These are phyloP conservation scores for Taenaris catops DNA, from an alignment of 2,888 invertebrate genomes.

Conservation along the genomic window DNA sequence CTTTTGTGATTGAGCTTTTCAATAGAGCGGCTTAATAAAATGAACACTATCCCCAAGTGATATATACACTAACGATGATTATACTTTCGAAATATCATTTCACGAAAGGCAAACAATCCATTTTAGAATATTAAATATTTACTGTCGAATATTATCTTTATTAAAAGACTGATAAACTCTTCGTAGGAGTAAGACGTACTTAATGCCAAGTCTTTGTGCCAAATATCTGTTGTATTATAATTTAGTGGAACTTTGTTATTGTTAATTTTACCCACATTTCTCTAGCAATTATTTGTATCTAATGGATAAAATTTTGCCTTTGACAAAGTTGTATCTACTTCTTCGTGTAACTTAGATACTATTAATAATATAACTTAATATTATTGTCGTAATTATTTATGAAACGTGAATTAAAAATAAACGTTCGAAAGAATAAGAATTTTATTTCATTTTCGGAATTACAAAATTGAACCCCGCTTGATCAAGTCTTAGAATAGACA, in stretches of 20 bases:
- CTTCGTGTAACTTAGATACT: constrained; percentile 19
- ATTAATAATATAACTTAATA: constrained; percentile 21
- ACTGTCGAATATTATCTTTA: constrained; percentile 32
- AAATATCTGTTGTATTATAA: constrained; percentile 20
- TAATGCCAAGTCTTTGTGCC: constrained; percentile 27
- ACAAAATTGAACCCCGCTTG: too few species aligned
- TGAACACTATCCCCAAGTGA: neutral
- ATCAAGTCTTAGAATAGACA: too few species aligned
- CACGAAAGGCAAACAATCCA: constrained; percentile 8
- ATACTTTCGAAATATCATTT: constrained; percentile 5
- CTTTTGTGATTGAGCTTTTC: constrained; percentile 10
- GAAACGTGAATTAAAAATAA: constrained; percentile 26
- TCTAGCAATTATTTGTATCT: constrained; percentile 13
- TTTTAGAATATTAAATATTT: constrained; percentile 13
- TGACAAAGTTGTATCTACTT: constrained; percentile 24
- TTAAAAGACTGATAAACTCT: constrained; percentile 64
- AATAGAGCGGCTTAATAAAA: neutral
- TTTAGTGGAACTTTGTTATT: constrained; percentile 23
- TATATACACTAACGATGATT: neutral
- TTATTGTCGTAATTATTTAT: constrained; percentile 26
- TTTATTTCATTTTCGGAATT: too few species aligned
- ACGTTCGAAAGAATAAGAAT: constrained; percentile 25
- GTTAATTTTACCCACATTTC: constrained; percentile 17
- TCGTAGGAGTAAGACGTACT: constrained; percentile 26
- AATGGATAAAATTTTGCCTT: constrained; percentile 19